Conservation (phyloP, 2,797 vertebrate species). For the Australoheros facetus region DNA sequence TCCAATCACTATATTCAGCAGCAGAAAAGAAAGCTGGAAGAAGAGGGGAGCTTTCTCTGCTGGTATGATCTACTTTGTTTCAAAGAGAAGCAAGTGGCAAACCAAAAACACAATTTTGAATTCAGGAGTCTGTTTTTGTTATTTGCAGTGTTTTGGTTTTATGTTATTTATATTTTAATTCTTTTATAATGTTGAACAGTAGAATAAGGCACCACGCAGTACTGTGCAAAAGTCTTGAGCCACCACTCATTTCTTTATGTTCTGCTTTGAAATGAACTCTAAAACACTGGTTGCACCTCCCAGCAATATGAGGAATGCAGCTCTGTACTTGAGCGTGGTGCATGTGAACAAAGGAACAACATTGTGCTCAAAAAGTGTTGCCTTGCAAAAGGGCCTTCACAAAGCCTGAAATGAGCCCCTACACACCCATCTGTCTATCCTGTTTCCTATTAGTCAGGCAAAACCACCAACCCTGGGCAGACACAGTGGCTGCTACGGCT, state of each 20-base stretch:
- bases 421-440: slow-evolving; percentile 61
- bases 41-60: neutral
- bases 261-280: no score
- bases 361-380: slow-evolving; percentile 79
- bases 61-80: neutral
- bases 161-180: neutral
- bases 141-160: neutral
- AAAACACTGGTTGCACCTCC: neutral
- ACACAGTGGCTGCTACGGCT: neutral
- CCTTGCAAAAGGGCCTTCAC: slow-evolving; percentile 72
- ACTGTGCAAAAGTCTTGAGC: neutral
- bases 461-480: slow-evolving; percentile 26
- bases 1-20: neutral
- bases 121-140: neutral
- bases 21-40: neutral
- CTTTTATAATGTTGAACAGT: neutral
- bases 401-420: slow-evolving; percentile 61
- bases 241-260: neutral
- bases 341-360: slow-evolving; percentile 62
- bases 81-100: neutral
- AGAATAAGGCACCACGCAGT: neutral
- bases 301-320: slow-evolving; percentile 57
- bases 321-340: slow-evolving; percentile 33
- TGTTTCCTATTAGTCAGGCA: slow-evolving; percentile 64
- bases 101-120: neutral